A percentile compares a stretch with the other conserved stretches of the same genome.
phyloP scores from a whole-genome alignment of 2,797 vertebrate genomes.

The Leuciscus waleckii region DNA sequence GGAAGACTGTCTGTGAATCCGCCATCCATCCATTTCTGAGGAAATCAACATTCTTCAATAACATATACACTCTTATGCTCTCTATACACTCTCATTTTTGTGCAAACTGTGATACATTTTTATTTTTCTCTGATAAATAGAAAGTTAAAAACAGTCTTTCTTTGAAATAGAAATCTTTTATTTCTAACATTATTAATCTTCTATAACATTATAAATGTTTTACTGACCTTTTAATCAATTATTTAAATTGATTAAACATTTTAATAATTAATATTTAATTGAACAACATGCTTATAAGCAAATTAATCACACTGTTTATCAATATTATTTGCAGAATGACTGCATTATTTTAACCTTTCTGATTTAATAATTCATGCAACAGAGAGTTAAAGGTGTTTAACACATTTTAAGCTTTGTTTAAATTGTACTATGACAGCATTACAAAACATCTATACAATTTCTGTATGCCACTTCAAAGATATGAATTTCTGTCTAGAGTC shows the following conservation, averaged over 20 bases:
- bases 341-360: too few species aligned
- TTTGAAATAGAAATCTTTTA: too few species aligned
- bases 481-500: background rate
- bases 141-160: too few species aligned
- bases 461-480: background rate
- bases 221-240: too few species aligned
- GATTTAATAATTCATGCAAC: too few species aligned
- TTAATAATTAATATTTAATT: background rate
- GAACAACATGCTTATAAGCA: background rate
- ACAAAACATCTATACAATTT: background rate
- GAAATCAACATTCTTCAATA: slow-evolving; percentile 12
- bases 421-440: background rate
- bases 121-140: too few species aligned
- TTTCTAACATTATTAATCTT: too few species aligned
- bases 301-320: background rate
- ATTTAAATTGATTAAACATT: too few species aligned
- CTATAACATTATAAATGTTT: too few species aligned
- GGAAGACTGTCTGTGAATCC: slow-evolving; percentile 89
- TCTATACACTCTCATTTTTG: too few species aligned
- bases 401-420: too few species aligned
- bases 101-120: too few species aligned
- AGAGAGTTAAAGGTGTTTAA: background rate
- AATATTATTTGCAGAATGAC: background rate
- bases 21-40: slow-evolving; percentile 90
- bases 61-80: background rate